These are phyloP conservation scores for Microtus pennsylvanicus DNA, from an alignment of 2,113 vertebrate genomes.

Conservation along the genomic window DNA sequence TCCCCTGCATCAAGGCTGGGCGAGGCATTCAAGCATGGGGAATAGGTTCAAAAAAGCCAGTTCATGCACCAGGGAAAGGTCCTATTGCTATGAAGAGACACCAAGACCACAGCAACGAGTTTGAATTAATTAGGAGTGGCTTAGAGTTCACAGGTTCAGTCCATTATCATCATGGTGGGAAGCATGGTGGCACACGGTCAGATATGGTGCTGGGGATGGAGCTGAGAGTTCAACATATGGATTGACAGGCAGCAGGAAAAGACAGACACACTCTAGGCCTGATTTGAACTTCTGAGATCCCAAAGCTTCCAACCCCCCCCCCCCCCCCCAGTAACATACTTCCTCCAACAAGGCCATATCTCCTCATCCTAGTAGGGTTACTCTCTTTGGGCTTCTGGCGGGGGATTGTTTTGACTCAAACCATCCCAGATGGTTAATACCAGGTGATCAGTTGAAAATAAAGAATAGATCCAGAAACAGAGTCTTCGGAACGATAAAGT, in stretches of 20 bases:
- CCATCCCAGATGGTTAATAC: not conserved
- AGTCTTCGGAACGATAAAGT: not conserved
- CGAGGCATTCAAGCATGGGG: too few relatives aligned
- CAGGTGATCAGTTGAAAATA: not conserved
- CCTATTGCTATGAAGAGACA: not conserved
- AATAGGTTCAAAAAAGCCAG: too few relatives aligned
- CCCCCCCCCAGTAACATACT: not conserved
- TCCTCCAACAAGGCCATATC: not conserved
- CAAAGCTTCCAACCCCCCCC: not conserved
- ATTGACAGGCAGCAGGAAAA: not conserved
- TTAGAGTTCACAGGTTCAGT: not conserved
- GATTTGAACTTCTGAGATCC: not conserved
- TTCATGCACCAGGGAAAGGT: too few relatives aligned
- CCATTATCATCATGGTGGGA: not conserved
- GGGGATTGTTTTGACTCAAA: not conserved
- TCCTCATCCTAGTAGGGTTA: not conserved
- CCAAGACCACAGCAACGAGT: not conserved
- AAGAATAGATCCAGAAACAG: not conserved
- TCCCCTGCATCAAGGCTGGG: too few relatives aligned
- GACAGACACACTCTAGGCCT: not conserved
- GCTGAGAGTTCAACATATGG: not conserved
- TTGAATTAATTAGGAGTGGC: not conserved
- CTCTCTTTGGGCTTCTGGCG: accelerated
- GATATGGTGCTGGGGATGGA: not conserved
- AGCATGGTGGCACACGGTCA: not conserved